Conservation (phyloP, 2,113 vertebrate genomes). For the Cathartes aura region DNA sequence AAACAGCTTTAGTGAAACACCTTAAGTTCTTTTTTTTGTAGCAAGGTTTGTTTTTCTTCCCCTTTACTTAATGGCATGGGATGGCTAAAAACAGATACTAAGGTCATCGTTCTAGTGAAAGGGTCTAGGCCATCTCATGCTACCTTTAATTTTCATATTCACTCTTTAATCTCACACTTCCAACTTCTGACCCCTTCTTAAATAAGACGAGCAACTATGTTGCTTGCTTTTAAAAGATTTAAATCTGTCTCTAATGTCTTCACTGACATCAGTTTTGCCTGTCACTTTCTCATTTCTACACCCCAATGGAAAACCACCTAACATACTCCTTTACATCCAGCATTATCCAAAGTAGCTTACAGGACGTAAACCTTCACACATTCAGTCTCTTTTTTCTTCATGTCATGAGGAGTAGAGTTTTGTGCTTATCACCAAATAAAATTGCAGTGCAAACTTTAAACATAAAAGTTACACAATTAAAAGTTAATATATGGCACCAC, state of each 20-base stretch:
- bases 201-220: slow-evolving; percentile 69
- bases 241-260: slow-evolving; percentile 70
- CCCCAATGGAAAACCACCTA: slow-evolving; percentile 73
- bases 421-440: slow-evolving; percentile 99
- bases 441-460: slow-evolving; percentile 99
- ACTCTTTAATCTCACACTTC: slow-evolving; percentile 32
- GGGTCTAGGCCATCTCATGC: slow-evolving; percentile 62
- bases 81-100: slow-evolving; percentile 57
- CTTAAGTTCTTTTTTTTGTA: slow-evolving; percentile 70
- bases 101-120: slow-evolving; percentile 39
- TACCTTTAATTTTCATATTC: slow-evolving; percentile 27
- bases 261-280: slow-evolving; percentile 70
- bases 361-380: slow-evolving; percentile 95
- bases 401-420: slow-evolving; percentile 98
- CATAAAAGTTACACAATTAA: slow-evolving; percentile 95
- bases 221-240: slow-evolving; percentile 62
- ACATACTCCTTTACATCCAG: slow-evolving; percentile 67
- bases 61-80: slow-evolving; percentile 26
- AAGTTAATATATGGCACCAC: slow-evolving; percentile 96
- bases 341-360: slow-evolving; percentile 83
- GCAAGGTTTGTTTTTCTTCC: slow-evolving; percentile 38
- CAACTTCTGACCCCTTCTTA: slow-evolving; percentile 67
- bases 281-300: slow-evolving; percentile 74
- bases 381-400: slow-evolving; percentile 93
- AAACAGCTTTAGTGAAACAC: slow-evolving; percentile 78